A percentile compares a stretch with the other conserved stretches of the same genome.
Evolutionary conservation across 2,797 vertebrate genomes (phyloP).

Genomic region (Hydrolagus colliei): DNA sequence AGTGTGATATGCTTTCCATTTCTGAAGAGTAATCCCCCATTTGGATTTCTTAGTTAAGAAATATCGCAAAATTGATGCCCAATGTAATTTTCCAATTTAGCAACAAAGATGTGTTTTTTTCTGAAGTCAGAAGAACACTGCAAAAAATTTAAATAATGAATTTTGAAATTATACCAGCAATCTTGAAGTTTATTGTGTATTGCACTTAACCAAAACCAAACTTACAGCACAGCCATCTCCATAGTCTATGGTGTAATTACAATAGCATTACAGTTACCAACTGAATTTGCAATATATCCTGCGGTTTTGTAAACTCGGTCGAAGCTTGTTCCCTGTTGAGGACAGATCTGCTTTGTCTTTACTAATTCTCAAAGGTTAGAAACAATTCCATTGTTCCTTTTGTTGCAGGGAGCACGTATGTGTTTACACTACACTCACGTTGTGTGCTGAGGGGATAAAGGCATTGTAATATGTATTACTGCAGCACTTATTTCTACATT

Average conservation of each 20-base stretch:
- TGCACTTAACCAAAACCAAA: background rate
- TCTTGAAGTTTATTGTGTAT: background rate
- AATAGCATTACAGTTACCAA: background rate
- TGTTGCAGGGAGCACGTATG: background rate
- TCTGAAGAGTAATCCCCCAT: no score
- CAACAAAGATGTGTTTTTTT: background rate
- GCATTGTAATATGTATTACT: constrained; percentile 35
- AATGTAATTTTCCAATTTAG: background rate
- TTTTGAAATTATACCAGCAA: background rate
- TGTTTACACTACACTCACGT: background rate
- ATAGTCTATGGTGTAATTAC: background rate
- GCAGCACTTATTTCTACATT: constrained; percentile 66
- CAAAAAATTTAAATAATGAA: background rate
- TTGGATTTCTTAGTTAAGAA: background rate
- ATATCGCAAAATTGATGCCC: background rate
- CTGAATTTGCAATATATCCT: constrained; percentile 3
- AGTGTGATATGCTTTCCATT: no score
- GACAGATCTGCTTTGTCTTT: background rate
- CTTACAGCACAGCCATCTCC: background rate
- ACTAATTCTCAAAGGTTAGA: constrained; percentile 2
- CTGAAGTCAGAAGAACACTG: background rate
- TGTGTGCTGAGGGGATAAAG: background rate
- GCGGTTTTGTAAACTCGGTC: constrained; percentile 7
- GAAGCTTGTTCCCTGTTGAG: background rate
- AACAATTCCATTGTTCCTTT: background rate